A percentile compares a stretch with the other conserved stretches of the same genome.
These are phyloP conservation scores for Drosophila triauraria DNA, from an alignment of 1,140 invertebrate genomes.

Conservation along the genomic window DNA sequence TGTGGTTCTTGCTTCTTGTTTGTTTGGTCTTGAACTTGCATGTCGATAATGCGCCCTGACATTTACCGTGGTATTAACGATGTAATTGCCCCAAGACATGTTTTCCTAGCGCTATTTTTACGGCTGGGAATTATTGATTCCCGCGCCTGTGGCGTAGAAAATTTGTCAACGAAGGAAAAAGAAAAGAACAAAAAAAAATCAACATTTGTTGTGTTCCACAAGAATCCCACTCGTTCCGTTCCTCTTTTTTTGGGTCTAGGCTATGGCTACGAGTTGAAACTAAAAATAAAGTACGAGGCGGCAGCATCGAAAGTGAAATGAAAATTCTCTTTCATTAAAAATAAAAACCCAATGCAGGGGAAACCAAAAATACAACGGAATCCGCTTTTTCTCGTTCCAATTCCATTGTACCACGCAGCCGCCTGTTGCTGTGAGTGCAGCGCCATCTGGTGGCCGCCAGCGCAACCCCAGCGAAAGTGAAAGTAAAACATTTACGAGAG, in stretches of 20 bases:
- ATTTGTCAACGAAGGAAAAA: conserved; percentile 7
- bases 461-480: conserved; percentile 18
- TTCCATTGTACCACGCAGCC: conserved; percentile 10
- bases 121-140: conserved; percentile 34
- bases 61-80: conserved; percentile 39
- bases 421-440: conserved; percentile 31
- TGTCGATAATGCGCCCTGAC: conserved; percentile 67
- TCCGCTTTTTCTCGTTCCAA: conserved; percentile 6
- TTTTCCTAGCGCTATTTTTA: conserved; percentile 26
- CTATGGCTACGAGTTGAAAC: conserved; percentile 24
- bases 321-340: conserved; percentile 7
- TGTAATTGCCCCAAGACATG: conserved; percentile 42
- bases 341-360: conserved; percentile 5
- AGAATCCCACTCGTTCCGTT: conserved; percentile 11
- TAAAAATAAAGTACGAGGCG: conserved; percentile 41
- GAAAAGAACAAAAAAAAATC: no score
- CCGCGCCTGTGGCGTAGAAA: conserved; percentile 5
- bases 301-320: conserved; percentile 30
- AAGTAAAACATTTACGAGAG: conserved; percentile 16
- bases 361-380: conserved; percentile 25
- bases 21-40: conserved; percentile 75
- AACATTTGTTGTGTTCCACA: conserved; percentile 11
- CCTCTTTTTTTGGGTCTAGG: conserved; percentile 47
- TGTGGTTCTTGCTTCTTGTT: conserved; percentile 24
- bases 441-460: conserved; percentile 5